These are phyloP conservation scores for Myiopsitta monachus DNA, from an alignment of 2,113 vertebrate genomes.

Conservation along the genomic window DNA sequence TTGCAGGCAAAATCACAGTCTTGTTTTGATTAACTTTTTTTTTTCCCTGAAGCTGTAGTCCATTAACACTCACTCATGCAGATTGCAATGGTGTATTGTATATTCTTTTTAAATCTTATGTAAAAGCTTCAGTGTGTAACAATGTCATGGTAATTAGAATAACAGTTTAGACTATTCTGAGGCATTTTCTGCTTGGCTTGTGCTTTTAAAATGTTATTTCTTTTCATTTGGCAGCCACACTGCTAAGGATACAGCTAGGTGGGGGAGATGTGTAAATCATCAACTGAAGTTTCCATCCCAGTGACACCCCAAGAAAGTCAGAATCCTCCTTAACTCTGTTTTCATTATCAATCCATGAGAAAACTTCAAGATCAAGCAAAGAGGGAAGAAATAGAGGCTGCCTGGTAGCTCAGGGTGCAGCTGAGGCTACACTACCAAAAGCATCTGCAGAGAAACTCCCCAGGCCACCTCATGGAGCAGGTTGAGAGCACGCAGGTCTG, in stretches of 20 bases:
- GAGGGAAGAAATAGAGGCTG: neutral
- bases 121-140: slow-evolving; percentile 26
- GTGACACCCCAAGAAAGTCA: neutral
- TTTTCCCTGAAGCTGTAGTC: slow-evolving; percentile 6
- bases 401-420: neutral
- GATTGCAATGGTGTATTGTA: slow-evolving; percentile 15
- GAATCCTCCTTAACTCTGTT: neutral
- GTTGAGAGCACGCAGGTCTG: neutral
- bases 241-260: neutral
- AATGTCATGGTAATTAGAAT: slow-evolving; percentile 34
- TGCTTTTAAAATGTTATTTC: neutral
- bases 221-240: neutral
- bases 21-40: slow-evolving; percentile 27
- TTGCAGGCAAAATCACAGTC: slow-evolving; percentile 22
- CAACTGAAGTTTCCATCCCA: neutral
- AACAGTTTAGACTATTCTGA: neutral
- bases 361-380: neutral
- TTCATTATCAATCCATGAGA: neutral
- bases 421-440: neutral
- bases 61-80: slow-evolving; percentile 24
- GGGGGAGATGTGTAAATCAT: neutral
- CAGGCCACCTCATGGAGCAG: neutral
- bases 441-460: neutral
- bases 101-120: slow-evolving; percentile 19
- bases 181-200: neutral